These are phyloP conservation scores for Danionella dracula DNA, from an alignment of 2,797 vertebrate species.

Conservation along the genomic window DNA sequence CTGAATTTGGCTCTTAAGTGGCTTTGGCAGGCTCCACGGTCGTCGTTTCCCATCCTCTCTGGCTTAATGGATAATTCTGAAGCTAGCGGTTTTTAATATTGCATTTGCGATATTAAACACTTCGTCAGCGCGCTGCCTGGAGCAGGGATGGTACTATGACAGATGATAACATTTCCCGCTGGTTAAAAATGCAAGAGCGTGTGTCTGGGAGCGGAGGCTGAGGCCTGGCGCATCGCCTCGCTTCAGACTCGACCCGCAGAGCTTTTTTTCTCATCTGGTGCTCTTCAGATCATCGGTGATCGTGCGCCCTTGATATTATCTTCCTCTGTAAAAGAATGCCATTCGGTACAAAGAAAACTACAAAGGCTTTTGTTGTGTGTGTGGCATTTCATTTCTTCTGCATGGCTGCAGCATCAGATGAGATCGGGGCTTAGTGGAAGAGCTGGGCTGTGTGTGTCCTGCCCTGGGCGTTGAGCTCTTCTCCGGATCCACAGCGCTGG, in stretches of 20 bases:
- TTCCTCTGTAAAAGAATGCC: no score
- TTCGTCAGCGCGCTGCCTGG: constrained; percentile 48
- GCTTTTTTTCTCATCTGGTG: background rate
- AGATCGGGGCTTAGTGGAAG: background rate
- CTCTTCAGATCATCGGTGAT: no score
- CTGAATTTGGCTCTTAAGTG: constrained; percentile 36
- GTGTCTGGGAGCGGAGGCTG: constrained; percentile 39
- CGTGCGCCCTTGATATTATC: no score
- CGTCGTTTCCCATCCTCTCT: constrained; percentile 32
- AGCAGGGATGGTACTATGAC: constrained; percentile 46
- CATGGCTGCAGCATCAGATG: background rate
- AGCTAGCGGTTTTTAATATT: constrained; percentile 46
- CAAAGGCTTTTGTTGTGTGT: no score
- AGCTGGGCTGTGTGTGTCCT: background rate
- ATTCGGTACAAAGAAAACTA: no score
- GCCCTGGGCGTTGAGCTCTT: background rate
- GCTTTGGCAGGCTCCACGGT: constrained; percentile 27
- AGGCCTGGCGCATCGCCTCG: background rate
- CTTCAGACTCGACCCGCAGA: background rate
- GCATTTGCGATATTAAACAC: constrained; percentile 55
- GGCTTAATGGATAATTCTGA: constrained; percentile 44
- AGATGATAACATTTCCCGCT: constrained; percentile 54
- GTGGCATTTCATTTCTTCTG: no score
- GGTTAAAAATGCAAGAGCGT: constrained; percentile 59
- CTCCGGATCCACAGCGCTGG: background rate